A percentile compares a stretch with the other conserved stretches of the same genome.
These are phyloP conservation scores for Frankliniella intonsa DNA, from an alignment of 2,888 invertebrate genomes.

Conservation along the genomic window DNA sequence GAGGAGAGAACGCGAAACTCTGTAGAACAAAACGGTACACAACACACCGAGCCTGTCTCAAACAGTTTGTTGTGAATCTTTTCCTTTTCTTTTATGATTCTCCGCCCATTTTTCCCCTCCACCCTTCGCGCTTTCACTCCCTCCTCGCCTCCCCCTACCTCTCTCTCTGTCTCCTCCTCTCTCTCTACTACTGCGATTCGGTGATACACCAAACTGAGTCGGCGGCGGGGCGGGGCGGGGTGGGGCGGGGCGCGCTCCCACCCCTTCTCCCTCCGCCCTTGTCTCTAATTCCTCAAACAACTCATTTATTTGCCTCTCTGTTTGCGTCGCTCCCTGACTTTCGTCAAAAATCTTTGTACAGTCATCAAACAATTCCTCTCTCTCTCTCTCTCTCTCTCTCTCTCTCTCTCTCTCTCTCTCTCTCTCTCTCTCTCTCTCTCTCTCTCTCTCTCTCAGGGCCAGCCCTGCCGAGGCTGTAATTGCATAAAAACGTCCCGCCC, in stretches of 20 bases:
- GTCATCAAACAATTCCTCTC: not conserved
- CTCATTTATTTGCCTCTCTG: constrained; percentile 15
- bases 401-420: not conserved
- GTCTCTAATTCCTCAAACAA: constrained; percentile 16
- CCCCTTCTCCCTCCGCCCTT: not conserved
- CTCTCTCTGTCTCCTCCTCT: not conserved
- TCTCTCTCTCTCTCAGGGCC: not conserved
- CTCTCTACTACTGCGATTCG: not conserved
- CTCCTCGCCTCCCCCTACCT: not conserved
- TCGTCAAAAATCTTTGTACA: constrained; percentile 24
- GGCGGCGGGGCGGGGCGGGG: not conserved
- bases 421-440: not conserved
- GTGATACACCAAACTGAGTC: no score
- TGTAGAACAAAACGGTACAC: no score
- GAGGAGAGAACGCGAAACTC: no score
- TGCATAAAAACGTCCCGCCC: constrained; percentile 14
- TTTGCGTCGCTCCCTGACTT: not conserved
- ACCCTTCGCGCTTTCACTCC: not conserved
- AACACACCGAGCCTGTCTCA: no score
- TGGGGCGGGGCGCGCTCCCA: not conserved
- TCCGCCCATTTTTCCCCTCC: no score
- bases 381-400: not conserved
- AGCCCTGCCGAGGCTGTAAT: not conserved
- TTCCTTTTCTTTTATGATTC: no score
- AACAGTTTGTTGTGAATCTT: no score